Conservation (phyloP, 2,113 vertebrate species). For the Sander lucioperca region DNA sequence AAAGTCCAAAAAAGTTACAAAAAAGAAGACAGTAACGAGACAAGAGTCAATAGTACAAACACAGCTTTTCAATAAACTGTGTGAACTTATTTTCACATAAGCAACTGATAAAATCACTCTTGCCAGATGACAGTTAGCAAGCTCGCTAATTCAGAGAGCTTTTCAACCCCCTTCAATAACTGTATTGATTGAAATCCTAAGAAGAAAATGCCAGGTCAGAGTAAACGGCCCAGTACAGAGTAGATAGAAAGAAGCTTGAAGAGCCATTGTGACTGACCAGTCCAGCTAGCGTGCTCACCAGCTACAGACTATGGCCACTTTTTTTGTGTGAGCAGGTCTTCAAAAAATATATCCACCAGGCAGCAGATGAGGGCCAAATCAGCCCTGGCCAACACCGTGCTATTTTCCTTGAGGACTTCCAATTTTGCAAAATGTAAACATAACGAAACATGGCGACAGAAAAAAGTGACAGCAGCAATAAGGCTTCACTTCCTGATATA, state of each 20-base stretch:
- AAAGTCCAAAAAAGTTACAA: no score
- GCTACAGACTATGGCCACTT: not conserved
- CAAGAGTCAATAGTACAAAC: not conserved
- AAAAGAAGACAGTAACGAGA: not conserved
- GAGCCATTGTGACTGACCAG: not conserved
- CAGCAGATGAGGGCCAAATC: not conserved
- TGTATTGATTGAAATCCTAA: slow-evolving; percentile 11
- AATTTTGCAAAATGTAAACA: not conserved
- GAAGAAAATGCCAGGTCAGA: not conserved
- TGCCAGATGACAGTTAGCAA: not conserved
- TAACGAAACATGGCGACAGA: not conserved
- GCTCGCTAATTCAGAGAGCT: not conserved
- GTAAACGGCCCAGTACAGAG: not conserved
- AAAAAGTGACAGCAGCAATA: not conserved
- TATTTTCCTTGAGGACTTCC: not conserved
- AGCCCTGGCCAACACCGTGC: not conserved
- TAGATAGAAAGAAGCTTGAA: not conserved
- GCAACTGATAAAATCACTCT: not conserved
- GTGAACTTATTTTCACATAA: not conserved
- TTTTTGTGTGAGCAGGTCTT: not conserved
- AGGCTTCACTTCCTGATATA: not conserved
- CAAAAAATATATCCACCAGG: not conserved
- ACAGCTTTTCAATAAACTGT: not conserved
- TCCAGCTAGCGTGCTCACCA: not conserved
- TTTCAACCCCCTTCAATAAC: not conserved